Base-by-base conservation (phyloP, 2,113 vertebrate genomes). In the Caloenas nicobarica region DNA sequence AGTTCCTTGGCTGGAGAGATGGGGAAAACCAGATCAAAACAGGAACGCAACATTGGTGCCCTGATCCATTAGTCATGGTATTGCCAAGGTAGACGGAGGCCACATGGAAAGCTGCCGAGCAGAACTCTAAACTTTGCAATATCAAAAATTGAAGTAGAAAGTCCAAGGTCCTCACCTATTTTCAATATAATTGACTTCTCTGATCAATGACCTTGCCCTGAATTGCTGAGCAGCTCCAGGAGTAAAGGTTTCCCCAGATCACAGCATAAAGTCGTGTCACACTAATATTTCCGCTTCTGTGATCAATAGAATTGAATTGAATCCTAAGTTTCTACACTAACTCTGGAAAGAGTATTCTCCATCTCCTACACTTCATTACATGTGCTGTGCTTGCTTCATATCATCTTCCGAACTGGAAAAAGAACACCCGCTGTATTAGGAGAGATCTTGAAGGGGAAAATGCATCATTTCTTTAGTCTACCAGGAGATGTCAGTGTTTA, bases 401-500 rank as follows among this genome's bases (percentile, higher is more conserved):
- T 36, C 10, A 42, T 13, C 48, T 61, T 70, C 51, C 33, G 23
- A 42, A 23, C 38, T 31, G 58, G 22, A 42, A 72, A 66, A 94
- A 36, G 38, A 33, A 64, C 36, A 28, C 16, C n/a, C 16, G 29
- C 36, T 65, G 40, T 36, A 57, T 61, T 24, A 44, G 58, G 33
- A 53, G 28, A 66, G 44, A 38, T 24, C 61, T 56, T 71, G 19
- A 46, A 83, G 57, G 51, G n/a, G 58, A 92, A 86, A 94, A 76
- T 22, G 13, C 44, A 25, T 58, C 0, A 42, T 88, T 95, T 72
- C 89, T 94, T 69, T 90, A 22, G 0, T 78, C 89, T 93, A 60
- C 97, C 96, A 97, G 96, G 94, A 97, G 96, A 88, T 96, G 97
- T 97, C 97, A 96, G 78, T 93, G 85, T 97, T 96, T 80, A 66